Percentiles rank a stretch among this genome's conserved stretches.
These are phyloP conservation scores for Peromyscus maniculatus DNA, from an alignment of 2,113 vertebrate species.

Conservation along the genomic window DNA sequence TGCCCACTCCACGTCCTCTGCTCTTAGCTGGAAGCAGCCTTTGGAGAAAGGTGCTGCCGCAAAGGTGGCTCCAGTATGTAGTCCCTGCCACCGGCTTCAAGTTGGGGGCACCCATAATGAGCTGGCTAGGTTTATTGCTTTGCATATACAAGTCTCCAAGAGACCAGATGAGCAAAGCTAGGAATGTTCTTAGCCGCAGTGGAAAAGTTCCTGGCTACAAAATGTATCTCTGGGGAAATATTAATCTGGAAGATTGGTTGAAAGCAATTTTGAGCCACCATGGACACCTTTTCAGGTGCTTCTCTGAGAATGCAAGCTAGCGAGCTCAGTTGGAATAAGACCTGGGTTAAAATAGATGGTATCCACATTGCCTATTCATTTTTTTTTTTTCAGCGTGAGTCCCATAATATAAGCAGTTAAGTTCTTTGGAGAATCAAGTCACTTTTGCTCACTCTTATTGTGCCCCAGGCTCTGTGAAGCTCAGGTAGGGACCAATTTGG, in stretches of 20 bases:
- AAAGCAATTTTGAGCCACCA: slow-evolving; percentile 33
- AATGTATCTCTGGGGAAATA: slow-evolving; percentile 42
- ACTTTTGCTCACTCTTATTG: slow-evolving; percentile 62
- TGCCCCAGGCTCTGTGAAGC: slow-evolving; percentile 72
- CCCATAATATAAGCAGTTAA: slow-evolving; percentile 47
- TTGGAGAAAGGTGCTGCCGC: slow-evolving; percentile 19
- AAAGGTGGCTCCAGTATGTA: neutral
- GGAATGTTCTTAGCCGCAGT: neutral
- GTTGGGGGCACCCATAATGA: slow-evolving; percentile 34
- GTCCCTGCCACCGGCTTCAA: neutral
- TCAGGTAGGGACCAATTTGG: slow-evolving; percentile 77
- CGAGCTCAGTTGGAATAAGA: neutral
- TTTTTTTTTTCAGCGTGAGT: neutral
- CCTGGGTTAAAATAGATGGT: slow-evolving; percentile 11
- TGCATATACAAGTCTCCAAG: slow-evolving; percentile 58
- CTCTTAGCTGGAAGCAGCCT: neutral
- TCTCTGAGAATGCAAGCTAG: slow-evolving; percentile 32
- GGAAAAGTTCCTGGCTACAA: slow-evolving; percentile 63
- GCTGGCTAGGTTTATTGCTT: slow-evolving; percentile 61
- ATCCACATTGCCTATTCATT: neutral
- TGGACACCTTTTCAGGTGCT: slow-evolving; percentile 19
- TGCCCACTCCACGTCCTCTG: neutral
- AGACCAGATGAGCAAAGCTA: slow-evolving; percentile 44
- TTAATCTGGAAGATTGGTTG: slow-evolving; percentile 28
- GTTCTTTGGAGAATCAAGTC: slow-evolving; percentile 79